Evolutionary conservation across 2,888 invertebrate species (phyloP), one percentile per base, ranked within the genome.

Genomic region (Stomorhina lunata): DNA sequence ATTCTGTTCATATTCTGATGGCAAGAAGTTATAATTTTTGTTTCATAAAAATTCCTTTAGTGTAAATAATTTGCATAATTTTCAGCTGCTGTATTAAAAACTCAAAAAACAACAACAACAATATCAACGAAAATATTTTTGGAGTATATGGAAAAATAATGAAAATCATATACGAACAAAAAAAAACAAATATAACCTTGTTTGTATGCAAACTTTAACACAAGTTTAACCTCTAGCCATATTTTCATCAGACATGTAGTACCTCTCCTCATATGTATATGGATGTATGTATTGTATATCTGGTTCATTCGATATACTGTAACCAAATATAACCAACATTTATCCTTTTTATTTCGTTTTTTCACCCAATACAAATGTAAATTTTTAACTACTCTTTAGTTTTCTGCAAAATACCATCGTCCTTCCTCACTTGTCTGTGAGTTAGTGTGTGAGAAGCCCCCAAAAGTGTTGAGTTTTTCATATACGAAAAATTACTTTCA

Each of bases 11-110:
- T 57, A 37, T 34, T 32, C 43, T 40, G 27, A 55, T 50, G 45
- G 77, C 69, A 80, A 80, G 59, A 78, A 80, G 65, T 53, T 66
- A 73, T 73, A 80, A 79, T 80, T 80, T 80, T 53, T 66, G 66
- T 80, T 80, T 73, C 66, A 72, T 80, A 66, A 80, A 79, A 80
- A 80, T 80, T 80, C 79, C 79, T 53, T 34, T 66, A 61, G 59
- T 66, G 79, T 73, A 80, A 80, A 80, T 73, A 80, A 80, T 80
- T 80, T 80, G 79, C 79, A 80, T 80, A 80, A 80, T 80, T 73
- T 80, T 80, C 79, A 73, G 79, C 59, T 80, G 79, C 73, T 73
- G 66, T 80, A 80, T 73, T 27, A 73, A 66, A 72, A 66, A 79
- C 12, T 50, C 22, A 27, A 75, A 55, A 40, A 61, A 12, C 27